These are phyloP conservation scores for Scelioninae gen. 1 DNA, from an alignment of 2,888 invertebrate genomes.

Conservation along the genomic window DNA sequence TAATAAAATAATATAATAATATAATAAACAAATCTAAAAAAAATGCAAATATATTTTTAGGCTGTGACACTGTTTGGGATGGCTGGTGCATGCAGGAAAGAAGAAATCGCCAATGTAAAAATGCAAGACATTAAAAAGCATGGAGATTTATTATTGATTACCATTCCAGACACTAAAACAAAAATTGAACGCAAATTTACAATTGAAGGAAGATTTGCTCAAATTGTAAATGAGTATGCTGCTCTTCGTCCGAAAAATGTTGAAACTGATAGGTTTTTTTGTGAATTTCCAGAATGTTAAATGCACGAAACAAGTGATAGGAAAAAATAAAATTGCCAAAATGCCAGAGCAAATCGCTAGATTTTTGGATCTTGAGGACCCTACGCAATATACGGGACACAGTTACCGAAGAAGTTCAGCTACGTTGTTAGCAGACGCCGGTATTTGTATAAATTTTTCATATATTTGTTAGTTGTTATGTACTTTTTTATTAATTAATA, in stretches of 20 bases:
- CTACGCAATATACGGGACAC: neutral
- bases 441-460: too few relatives aligned
- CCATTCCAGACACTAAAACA: constrained; percentile 29
- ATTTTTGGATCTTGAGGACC: too few relatives aligned
- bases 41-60: constrained; percentile 5
- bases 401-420: neutral
- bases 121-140: constrained; percentile 15
- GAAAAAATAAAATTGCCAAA: too few relatives aligned
- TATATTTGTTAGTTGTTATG: too few relatives aligned
- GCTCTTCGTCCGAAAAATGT: neutral
- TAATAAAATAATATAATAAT: neutral
- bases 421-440: neutral
- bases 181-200: constrained; percentile 13
- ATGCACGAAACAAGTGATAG: too few relatives aligned
- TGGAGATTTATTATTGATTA: neutral
- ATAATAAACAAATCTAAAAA: neutral
- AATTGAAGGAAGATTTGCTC: constrained; percentile 2
- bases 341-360: too few relatives aligned
- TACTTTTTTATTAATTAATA: too few relatives aligned
- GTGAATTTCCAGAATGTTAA: neutral
- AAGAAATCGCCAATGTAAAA: neutral
- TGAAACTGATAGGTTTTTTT: neutral
- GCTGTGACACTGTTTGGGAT: constrained; percentile 13
- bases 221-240: constrained; percentile 4
- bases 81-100: constrained; percentile 20